Evolutionary conservation across 2,797 vertebrate species (phyloP), one percentile per base, ranked within the genome.

Genomic region (Argyrosomus regius): DNA sequence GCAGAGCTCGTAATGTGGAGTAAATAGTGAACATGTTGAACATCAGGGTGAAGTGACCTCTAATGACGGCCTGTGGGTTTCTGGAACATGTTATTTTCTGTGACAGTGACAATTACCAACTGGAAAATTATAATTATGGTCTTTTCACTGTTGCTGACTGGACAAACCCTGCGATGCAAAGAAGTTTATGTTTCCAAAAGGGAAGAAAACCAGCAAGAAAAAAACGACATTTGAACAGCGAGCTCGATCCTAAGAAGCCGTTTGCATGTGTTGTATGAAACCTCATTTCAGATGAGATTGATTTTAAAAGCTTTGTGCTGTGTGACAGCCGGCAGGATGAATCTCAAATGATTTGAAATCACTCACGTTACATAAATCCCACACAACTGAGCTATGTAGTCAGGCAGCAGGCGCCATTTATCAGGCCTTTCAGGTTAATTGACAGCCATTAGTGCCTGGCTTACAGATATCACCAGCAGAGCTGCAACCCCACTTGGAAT

Each of bases 311-410:
- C 45, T 58, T 41, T 49, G 8, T 75, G 53, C 41, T 31, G 46
- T 8, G 11, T 14, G 22, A 43, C 17, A 60, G 18, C 12, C 45
- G 22, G 43, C 12, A 3, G 43, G 22, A 43, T 53, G 24, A 24
- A 48, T 57, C n/a, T 57, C 16, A 56, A 46, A 73, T 10, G 1
- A 9, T 72, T 26, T 46, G 50, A 59, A 52, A 67, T 24, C 65
- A 28, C 26, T 49, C 13, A 48, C 2, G 22, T 77, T 56, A 62
- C 41, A 48, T 54, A 54, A 77, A 62, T 35, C 26, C 49, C 56
- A 68, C 41, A 24, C 24, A 31, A 4, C 46, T 43, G 39, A 8
- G 3, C n/a, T 22, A 9, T 14, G 4, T 18, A n/a, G 31, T 6
- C 6, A 11, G 59, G 35, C 39, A 35, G 41, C 10, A 35, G n/a